phyloP scores from a whole-genome alignment of 2,888 invertebrate species.

The Aplocera efformata region DNA sequence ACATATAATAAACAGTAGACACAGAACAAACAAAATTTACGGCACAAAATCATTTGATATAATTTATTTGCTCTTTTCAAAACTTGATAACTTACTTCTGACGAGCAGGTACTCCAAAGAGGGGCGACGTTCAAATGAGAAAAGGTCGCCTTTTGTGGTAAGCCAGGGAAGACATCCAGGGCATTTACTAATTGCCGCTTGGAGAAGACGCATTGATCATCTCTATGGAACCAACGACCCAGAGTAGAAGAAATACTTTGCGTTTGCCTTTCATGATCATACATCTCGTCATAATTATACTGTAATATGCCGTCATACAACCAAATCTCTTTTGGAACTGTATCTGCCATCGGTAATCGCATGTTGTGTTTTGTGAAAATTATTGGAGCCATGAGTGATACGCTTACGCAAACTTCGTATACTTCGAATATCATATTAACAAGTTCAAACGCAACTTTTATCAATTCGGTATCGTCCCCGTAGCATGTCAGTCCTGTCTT shows the following conservation, averaged over 20 bases:
- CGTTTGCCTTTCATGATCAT: conserved; percentile 39
- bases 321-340: conserved; percentile 29
- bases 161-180: conserved; percentile 45
- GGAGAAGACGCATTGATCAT: conserved; percentile 44
- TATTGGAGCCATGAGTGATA: conserved; percentile 32
- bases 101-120: conserved; percentile 53
- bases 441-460: conserved; percentile 37
- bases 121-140: conserved; percentile 50
- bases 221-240: conserved; percentile 19
- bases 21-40: no score
- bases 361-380: conserved; percentile 38
- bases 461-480: conserved; percentile 30
- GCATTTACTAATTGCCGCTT: conserved; percentile 48
- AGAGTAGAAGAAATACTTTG: conserved; percentile 17
- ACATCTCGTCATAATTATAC: conserved; percentile 36
- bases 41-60: no score
- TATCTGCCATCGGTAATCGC: conserved; percentile 25
- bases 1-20: no score
- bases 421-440: conserved; percentile 27
- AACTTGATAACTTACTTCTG: conserved; percentile 39
- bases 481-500: conserved; percentile 31
- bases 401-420: conserved; percentile 47
- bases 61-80: no score
- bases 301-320: conserved; percentile 25
- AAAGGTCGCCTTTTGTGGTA: conserved; percentile 41